These are phyloP conservation scores for Andricus quercusramuli DNA, from an alignment of 2,888 invertebrate genomes.

Conservation along the genomic window DNA sequence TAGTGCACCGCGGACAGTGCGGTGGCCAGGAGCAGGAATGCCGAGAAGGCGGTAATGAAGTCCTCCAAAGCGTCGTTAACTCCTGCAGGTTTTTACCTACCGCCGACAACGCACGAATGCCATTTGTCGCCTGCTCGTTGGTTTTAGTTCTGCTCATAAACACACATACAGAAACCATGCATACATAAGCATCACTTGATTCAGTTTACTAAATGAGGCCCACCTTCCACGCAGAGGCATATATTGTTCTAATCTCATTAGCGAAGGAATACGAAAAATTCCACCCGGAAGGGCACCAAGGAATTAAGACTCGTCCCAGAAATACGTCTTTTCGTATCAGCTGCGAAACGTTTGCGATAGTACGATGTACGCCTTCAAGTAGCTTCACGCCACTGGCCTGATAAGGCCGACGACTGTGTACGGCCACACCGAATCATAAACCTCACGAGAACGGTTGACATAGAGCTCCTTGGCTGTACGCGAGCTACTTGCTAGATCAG, in stretches of 20 bases:
- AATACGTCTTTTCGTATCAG: slow-evolving; percentile 41
- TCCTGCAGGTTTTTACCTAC: slow-evolving; percentile 64
- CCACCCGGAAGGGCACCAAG: neutral
- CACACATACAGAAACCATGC: slow-evolving; percentile 35
- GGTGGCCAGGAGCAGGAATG: slow-evolving; percentile 48
- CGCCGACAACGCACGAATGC: slow-evolving; percentile 61
- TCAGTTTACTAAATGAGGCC: neutral
- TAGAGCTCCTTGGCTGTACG: neutral
- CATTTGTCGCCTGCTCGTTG: slow-evolving; percentile 59
- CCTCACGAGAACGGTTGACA: neutral
- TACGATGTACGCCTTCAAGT: neutral
- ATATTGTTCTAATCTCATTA: slow-evolving; percentile 36
- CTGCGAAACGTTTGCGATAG: slow-evolving; percentile 37
- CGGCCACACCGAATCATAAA: neutral
- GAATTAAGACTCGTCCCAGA: slow-evolving; percentile 29
- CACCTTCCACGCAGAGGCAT: neutral
- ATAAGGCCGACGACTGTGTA: neutral
- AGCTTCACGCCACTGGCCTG: neutral
- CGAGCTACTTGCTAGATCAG: neutral
- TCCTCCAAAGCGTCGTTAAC: slow-evolving; percentile 69
- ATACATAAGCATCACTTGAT: neutral
- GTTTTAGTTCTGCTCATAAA: slow-evolving; percentile 45
- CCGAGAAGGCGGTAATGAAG: slow-evolving; percentile 63
- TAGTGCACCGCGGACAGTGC: too few relatives aligned
- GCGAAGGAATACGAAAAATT: slow-evolving; percentile 45